Evolutionary conservation across 2,888 invertebrate species (phyloP).

Genomic region (Leptopilina syphax): DNA sequence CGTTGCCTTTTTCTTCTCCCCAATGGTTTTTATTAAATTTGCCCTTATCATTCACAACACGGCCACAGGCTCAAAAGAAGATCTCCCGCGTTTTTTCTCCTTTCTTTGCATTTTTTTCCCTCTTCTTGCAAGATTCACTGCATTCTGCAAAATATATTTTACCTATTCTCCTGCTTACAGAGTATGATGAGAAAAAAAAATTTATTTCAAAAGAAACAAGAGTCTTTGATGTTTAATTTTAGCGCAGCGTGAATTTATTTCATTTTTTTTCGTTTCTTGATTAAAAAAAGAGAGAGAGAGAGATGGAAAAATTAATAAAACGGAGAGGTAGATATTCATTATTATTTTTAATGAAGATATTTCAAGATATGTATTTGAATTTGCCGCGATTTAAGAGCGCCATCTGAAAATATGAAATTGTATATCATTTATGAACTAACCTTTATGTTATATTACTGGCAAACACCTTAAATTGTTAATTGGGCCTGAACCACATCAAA

Average conservation of each 20-base stretch:
- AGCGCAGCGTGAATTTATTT: neutral
- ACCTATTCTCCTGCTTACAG: constrained; percentile 11
- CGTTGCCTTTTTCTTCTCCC: constrained; percentile 43
- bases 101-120: no score
- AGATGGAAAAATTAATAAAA: no score
- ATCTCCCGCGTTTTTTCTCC: neutral
- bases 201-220: constrained; percentile 20
- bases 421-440: no score
- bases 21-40: constrained; percentile 67
- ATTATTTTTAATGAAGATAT: no score
- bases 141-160: constrained; percentile 23
- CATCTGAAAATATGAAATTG: no score
- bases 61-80: constrained; percentile 42
- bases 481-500: no score
- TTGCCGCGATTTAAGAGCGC: no score
- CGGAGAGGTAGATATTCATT: neutral
- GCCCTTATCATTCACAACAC: constrained; percentile 56
- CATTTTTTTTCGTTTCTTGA: neutral
- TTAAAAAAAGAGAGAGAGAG: no score
- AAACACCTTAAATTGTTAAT: no score
- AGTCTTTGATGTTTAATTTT: constrained; percentile 17
- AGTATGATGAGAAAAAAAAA: constrained; percentile 10
- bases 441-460: no score
- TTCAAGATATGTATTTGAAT: no score
- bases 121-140: neutral